These are phyloP conservation scores for Poeciliopsis turneri DNA, from an alignment of 2,797 vertebrate species.

Conservation along the genomic window DNA sequence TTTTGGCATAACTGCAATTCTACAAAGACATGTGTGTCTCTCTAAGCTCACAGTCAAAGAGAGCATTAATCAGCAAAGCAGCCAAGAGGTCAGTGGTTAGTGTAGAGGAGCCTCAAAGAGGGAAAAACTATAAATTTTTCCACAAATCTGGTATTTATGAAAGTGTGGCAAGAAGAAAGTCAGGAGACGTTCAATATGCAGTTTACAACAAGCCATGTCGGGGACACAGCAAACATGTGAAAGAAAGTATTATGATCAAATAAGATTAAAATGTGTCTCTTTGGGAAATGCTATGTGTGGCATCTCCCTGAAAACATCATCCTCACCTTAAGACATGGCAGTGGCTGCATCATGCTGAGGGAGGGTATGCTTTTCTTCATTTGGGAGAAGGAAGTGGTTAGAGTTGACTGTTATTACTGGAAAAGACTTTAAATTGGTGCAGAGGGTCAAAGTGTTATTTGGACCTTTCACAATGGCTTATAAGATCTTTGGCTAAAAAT, in stretches of 20 bases:
- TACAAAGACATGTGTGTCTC: background rate
- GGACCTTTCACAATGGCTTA: background rate
- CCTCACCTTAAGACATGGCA: background rate
- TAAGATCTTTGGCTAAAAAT: background rate
- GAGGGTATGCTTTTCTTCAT: background rate
- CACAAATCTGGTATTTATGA: background rate
- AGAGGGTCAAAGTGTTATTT: background rate
- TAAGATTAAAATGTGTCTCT: background rate
- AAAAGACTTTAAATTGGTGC: background rate
- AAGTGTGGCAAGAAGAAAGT: background rate
- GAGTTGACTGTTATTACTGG: background rate
- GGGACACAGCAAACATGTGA: background rate
- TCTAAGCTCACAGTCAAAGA: background rate
- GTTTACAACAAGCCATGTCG: background rate
- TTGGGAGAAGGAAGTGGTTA: background rate
- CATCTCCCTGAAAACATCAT: background rate
- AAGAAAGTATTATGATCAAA: background rate
- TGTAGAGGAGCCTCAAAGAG: slow-evolving; percentile 2
- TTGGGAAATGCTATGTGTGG: background rate
- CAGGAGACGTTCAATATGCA: background rate
- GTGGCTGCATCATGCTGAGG: background rate
- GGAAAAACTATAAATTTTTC: background rate
- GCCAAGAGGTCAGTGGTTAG: background rate
- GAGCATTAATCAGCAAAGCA: background rate
- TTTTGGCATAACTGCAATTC: background rate